These are phyloP conservation scores for Drosophila nebulosa DNA, from an alignment of 1,140 invertebrate species.

Conservation along the genomic window DNA sequence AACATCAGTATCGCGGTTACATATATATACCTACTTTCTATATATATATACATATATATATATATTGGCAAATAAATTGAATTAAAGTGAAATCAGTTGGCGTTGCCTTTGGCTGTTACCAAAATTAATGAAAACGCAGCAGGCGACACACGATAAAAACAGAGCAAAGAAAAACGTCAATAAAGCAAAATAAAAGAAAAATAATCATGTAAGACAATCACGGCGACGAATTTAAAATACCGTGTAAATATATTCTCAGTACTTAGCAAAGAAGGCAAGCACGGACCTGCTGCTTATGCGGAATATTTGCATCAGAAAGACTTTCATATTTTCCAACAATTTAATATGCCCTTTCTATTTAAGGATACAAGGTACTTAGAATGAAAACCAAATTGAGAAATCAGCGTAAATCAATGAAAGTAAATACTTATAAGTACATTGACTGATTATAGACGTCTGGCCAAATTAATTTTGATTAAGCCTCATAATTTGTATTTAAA, in stretches of 20 bases:
- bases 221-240: not conserved
- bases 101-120: constrained; percentile 46
- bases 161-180: not conserved
- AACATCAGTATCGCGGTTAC: constrained; percentile 24
- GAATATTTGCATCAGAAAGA: no score
- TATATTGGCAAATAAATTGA: constrained; percentile 69
- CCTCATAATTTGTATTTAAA: constrained; percentile 45
- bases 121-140: constrained; percentile 67
- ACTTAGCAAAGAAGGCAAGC: no score
- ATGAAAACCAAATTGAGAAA: constrained; percentile 45
- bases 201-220: not conserved
- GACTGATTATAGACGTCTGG: constrained; percentile 23
- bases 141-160: constrained; percentile 23
- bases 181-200: not conserved
- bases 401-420: constrained; percentile 58
- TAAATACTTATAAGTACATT: constrained; percentile 21
- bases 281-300: no score
- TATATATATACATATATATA: constrained; percentile 50
- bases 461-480: constrained; percentile 52
- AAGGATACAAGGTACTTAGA: constrained; percentile 14
- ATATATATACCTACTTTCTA: constrained; percentile 26
- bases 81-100: constrained; percentile 74
- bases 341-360: not conserved
- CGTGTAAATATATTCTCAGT: not conserved
- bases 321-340: no score